These are phyloP conservation scores for Pseudococcus longispinus DNA, from an alignment of 2,888 invertebrate genomes.

Conservation along the genomic window DNA sequence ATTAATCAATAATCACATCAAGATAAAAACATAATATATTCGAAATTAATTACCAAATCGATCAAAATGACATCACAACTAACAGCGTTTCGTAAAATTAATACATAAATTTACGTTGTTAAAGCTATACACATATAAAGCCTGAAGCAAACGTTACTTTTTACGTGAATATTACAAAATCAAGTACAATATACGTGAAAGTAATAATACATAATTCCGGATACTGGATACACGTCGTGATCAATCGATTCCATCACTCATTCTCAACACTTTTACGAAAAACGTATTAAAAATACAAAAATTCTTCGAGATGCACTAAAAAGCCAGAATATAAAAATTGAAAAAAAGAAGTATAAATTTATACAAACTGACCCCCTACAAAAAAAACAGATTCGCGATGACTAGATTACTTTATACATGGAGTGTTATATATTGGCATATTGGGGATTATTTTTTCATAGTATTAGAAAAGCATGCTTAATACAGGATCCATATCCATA, in stretches of 20 bases:
- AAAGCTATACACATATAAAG: constrained; percentile 1
- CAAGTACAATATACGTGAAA: background rate
- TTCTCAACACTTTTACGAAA: background rate
- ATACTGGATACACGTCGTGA: background rate
- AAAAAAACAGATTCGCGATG: background rate
- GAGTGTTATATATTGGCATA: background rate
- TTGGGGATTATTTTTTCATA: background rate
- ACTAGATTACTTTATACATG: background rate
- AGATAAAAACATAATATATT: constrained; percentile 4
- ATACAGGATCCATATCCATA: background rate
- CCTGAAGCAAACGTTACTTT: background rate
- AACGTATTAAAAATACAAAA: background rate
- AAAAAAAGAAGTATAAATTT: background rate
- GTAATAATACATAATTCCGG: background rate
- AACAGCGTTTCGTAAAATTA: constrained; percentile 16
- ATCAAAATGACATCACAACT: constrained; percentile 13
- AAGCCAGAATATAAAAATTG: background rate
- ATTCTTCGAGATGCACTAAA: background rate
- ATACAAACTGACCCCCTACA: background rate
- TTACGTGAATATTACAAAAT: background rate
- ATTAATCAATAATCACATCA: background rate
- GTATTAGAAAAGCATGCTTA: background rate
- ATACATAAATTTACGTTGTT: background rate
- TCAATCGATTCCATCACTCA: background rate
- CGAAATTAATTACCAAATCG: background rate